Conservation (phyloP, 2,113 vertebrate species). For the Noturus placidus region DNA sequence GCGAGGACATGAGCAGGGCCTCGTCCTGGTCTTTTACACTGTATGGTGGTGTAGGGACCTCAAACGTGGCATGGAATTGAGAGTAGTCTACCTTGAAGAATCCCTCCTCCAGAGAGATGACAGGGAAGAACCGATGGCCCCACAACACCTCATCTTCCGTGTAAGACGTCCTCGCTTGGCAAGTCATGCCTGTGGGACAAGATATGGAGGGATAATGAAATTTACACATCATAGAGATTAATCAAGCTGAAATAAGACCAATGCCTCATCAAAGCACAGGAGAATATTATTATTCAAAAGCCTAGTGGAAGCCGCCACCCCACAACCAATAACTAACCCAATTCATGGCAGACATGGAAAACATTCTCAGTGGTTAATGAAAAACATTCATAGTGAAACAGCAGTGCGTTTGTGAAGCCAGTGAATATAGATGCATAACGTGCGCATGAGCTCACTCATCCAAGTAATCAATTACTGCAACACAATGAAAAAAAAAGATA, state of each 20-base stretch:
- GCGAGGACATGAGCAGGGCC: slow-evolving; percentile 92
- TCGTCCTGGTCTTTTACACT: slow-evolving; percentile 99
- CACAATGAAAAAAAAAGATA: background rate
- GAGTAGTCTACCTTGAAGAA: slow-evolving; percentile 99
- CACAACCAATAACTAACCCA: slow-evolving; percentile 6
- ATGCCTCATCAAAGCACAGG: background rate
- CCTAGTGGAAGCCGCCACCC: background rate
- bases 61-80: slow-evolving; percentile 98
- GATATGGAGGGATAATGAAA: slow-evolving; percentile 14
- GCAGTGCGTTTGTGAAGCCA: slow-evolving; percentile 7
- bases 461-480: slow-evolving; percentile 24
- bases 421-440: slow-evolving; percentile 26
- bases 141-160: slow-evolving; percentile 98
- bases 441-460: slow-evolving; percentile 5
- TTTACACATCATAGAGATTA: slow-evolving; percentile 19
- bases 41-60: slow-evolving; percentile 91
- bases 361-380: background rate
- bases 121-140: slow-evolving; percentile 97
- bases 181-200: slow-evolving; percentile 88
- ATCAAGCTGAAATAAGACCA: slow-evolving; percentile 11
- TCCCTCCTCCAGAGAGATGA: slow-evolving; percentile 97
- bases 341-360: slow-evolving; percentile 2
- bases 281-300: slow-evolving; percentile 18
- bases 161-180: slow-evolving; percentile 96
- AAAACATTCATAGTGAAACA: slow-evolving; percentile 31